phyloP scores from a whole-genome alignment of 2,797 vertebrate genomes.

The Sebastes melanostomus region DNA sequence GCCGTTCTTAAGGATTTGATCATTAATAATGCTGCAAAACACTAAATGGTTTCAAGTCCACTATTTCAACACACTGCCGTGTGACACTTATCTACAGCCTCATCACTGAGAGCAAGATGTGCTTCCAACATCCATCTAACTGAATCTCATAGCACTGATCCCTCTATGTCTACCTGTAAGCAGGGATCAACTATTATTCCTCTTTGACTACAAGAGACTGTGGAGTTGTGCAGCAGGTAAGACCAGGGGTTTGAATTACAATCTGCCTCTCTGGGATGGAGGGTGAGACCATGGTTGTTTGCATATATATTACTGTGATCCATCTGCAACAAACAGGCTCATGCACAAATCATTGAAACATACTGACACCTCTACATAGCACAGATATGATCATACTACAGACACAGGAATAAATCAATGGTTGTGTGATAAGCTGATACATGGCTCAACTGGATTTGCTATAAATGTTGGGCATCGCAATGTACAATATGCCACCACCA shows the following conservation, averaged over 20 bases:
- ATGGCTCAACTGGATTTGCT: slow-evolving; percentile 15
- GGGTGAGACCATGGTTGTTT: not conserved
- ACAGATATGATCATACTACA: not conserved
- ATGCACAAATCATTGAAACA: not conserved
- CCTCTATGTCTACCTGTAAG: slow-evolving; percentile 14
- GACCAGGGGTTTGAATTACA: slow-evolving; percentile 23
- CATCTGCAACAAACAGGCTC: not conserved
- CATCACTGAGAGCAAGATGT: not conserved
- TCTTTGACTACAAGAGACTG: not conserved
- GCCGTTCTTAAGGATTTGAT: not conserved
- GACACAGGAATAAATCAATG: slow-evolving; percentile 2
- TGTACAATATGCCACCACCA: slow-evolving; percentile 8
- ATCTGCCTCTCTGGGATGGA: not conserved
- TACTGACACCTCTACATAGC: not conserved
- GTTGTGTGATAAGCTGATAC: not conserved
- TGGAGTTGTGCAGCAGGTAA: slow-evolving; percentile 17
- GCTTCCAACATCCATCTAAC: not conserved
- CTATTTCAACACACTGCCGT: slow-evolving; percentile 3
- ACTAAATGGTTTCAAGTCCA: not conserved
- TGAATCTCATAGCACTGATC: slow-evolving; percentile 18
- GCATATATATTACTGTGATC: not conserved
- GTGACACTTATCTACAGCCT: slow-evolving; percentile 14
- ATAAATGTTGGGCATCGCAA: slow-evolving; percentile 24
- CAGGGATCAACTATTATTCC: slow-evolving; percentile 19
- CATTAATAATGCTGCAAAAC: slow-evolving; percentile 13